These are phyloP conservation scores for Oryzias curvinotus DNA, from an alignment of 2,113 vertebrate species.

Conservation along the genomic window DNA sequence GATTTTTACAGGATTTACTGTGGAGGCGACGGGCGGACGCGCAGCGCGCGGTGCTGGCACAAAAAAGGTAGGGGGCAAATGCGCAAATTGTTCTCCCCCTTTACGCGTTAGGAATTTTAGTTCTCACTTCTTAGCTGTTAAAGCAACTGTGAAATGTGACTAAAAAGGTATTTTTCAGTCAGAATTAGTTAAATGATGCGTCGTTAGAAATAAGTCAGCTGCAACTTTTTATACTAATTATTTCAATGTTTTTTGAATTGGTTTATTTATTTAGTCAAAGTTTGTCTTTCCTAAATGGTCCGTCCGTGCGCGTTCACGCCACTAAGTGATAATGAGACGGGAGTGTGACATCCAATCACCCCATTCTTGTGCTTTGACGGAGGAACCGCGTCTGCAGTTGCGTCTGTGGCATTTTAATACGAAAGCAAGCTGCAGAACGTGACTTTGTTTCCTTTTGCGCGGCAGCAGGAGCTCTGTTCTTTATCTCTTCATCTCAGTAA, in stretches of 20 bases:
- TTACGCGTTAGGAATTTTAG: conserved; percentile 25
- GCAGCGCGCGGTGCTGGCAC: conserved; percentile 24
- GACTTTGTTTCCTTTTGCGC: background rate
- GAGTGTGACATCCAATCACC: conserved; percentile 30
- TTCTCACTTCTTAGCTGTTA: conserved; percentile 36
- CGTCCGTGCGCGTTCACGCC: conserved; percentile 6
- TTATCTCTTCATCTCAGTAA: background rate
- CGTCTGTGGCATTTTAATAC: conserved; percentile 34
- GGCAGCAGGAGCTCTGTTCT: background rate
- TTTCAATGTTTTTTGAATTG: background rate
- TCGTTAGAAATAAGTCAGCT: too few relatives aligned
- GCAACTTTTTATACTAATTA: background rate
- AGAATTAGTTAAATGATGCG: too few relatives aligned
- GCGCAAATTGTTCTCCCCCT: conserved; percentile 50
- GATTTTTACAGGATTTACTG: conserved; percentile 48
- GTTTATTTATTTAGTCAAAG: conserved; percentile 19
- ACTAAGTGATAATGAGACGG: conserved; percentile 43
- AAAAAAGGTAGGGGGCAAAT: conserved; percentile 54
- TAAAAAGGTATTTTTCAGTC: background rate
- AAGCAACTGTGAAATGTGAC: background rate
- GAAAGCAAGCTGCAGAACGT: conserved; percentile 6
- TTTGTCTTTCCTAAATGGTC: conserved; percentile 18
- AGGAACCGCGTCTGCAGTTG: conserved; percentile 43
- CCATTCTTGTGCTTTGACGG: conserved; percentile 33
- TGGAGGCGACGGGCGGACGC: conserved; percentile 14